Conservation (phyloP, 1,140 invertebrate genomes). For the Penaeus japonicus region DNA sequence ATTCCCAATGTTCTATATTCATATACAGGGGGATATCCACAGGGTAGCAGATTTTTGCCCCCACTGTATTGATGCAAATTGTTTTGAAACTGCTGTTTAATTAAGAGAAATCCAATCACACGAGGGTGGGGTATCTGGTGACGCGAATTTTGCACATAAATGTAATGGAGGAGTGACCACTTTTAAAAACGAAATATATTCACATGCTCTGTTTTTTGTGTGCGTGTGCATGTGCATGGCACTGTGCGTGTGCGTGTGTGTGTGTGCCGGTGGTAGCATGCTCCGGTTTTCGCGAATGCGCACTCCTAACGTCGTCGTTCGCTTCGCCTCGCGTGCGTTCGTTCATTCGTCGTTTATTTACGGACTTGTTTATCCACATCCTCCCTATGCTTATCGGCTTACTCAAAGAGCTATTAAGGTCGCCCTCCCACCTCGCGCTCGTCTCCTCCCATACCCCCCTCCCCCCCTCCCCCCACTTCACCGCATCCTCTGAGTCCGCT, state of each 20-base stretch:
- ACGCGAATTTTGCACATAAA: slow-evolving; percentile 55
- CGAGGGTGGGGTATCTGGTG: slow-evolving; percentile 54
- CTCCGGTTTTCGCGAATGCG: neutral
- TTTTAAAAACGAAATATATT: slow-evolving; percentile 54
- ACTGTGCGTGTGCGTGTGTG: neutral
- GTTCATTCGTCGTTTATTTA: slow-evolving; percentile 1
- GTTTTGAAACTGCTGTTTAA: slow-evolving; percentile 56
- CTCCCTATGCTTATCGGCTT: neutral
- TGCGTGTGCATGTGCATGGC: neutral
- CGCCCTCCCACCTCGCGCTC: neutral
- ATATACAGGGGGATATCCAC: slow-evolving; percentile 56
- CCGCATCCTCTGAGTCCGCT: too few species aligned
- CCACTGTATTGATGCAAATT: slow-evolving; percentile 56
- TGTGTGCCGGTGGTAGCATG: neutral
- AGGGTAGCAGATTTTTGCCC: slow-evolving; percentile 55
- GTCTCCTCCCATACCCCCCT: too few species aligned
- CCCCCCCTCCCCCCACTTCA: too few species aligned
- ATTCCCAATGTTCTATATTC: slow-evolving; percentile 56
- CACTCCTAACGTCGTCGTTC: slow-evolving; percentile 24
- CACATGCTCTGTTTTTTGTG: slow-evolving; percentile 17
- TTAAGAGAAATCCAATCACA: slow-evolving; percentile 56
- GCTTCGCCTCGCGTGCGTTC: neutral
- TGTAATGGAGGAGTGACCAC: slow-evolving; percentile 52
- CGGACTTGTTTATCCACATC: neutral
- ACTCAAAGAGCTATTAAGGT: neutral